Base-by-base conservation (phyloP, 2,888 invertebrate species). In the Pristionchus japonicus region DNA sequence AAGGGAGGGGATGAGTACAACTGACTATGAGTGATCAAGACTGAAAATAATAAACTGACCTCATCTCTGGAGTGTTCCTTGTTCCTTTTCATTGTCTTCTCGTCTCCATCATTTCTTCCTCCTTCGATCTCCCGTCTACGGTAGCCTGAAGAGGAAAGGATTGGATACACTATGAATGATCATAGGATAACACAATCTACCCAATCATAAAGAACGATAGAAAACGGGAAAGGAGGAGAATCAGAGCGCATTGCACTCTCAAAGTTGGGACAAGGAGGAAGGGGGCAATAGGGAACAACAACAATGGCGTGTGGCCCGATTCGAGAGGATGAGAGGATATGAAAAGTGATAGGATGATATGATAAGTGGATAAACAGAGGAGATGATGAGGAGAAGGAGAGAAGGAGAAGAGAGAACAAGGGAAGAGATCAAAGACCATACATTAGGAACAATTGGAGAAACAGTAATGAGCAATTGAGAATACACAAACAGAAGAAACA, bases 341-440 rank as follows among this genome's bases (percentile, higher is more conserved):
- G 43, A 80, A 47, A 80, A 80, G 40, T 80, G 70, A 70, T 70
- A 70, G 70, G 70, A 70, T 70, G 70, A 70, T 70, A 70, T 70
- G 70, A 70, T 70, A 70, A 70, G 80, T 80, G 80, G 80, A 80
- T 80, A 80, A 80, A 47, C 80, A 43, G 40, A 43, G 47, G n/a
- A 47, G 40, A 80, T 74, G 37, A 40, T 74, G 37, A 74, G 13
- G n/a, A n/a, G 27, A 61, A 27, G n/a, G 27, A n/a, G 61, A 61
- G 61, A 61, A 61, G 27, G 74, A 40, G n/a, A 37, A 70, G 70
- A 70, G 20, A 37, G 37, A n/a, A n/a, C n/a, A n/a, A n/a, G n/a
- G n/a, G 20, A 74, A 74, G 37, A 11, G 40, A 27, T 61, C 61
- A 27, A 61, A 61, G 61, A 27, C 27, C 61, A 27, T 4, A 61